phyloP scores from a whole-genome alignment of 2,113 vertebrate species.

The Embiotoca jacksoni region DNA sequence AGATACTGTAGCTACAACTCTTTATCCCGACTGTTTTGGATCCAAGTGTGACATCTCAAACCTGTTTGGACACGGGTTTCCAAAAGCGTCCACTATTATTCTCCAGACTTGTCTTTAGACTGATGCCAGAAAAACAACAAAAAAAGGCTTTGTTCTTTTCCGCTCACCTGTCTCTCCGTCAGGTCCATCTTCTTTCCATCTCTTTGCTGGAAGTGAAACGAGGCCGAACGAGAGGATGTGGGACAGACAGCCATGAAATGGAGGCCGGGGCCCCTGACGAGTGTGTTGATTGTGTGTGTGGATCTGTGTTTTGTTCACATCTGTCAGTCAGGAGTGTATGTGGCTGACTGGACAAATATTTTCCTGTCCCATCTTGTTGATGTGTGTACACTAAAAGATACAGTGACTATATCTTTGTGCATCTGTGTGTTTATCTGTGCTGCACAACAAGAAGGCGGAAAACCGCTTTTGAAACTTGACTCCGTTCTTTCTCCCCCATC shows the following conservation, averaged over 20 bases:
- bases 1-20: neutral
- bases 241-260: slow-evolving; percentile 83
- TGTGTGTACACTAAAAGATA: slow-evolving; percentile 1
- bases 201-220: slow-evolving; percentile 79
- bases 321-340: slow-evolving; percentile 27
- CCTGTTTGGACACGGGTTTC: slow-evolving; percentile 21
- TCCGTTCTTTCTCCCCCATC: slow-evolving; percentile 68
- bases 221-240: slow-evolving; percentile 83
- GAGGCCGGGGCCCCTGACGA: slow-evolving; percentile 76
- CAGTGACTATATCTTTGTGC: slow-evolving; percentile 17
- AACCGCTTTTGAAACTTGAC: slow-evolving; percentile 64
- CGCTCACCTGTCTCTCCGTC: slow-evolving; percentile 17
- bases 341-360: slow-evolving; percentile 13
- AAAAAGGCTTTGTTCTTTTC: slow-evolving; percentile 40
- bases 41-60: slow-evolving; percentile 9
- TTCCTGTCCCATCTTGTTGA: slow-evolving; percentile 39
- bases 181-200: slow-evolving; percentile 63
- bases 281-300: slow-evolving; percentile 29
- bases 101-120: slow-evolving; percentile 30
- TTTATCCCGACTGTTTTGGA: slow-evolving; percentile 17
- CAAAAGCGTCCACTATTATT: slow-evolving; percentile 6
- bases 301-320: slow-evolving; percentile 14
- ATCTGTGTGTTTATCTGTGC: slow-evolving; percentile 45
- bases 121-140: slow-evolving; percentile 26
- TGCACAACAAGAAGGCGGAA: slow-evolving; percentile 48